These are phyloP conservation scores for Cisticola juncidis DNA, from an alignment of 2,113 vertebrate genomes.

Conservation along the genomic window DNA sequence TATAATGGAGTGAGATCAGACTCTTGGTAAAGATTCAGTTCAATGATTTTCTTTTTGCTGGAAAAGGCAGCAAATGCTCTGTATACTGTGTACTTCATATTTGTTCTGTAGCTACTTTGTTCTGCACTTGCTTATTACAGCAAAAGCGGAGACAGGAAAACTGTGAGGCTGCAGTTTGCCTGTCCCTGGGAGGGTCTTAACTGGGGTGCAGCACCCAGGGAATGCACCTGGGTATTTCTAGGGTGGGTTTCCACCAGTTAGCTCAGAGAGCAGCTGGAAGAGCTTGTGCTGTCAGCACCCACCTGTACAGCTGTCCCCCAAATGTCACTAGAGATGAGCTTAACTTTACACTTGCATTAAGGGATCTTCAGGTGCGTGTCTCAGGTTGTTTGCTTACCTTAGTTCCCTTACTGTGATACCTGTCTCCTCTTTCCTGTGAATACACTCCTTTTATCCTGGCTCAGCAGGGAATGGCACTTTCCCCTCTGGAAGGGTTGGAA, in stretches of 20 bases:
- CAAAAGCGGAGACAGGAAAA: too few species aligned
- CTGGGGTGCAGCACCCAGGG: neutral
- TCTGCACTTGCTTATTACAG: neutral
- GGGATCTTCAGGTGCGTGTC: neutral
- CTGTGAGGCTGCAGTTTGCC: neutral
- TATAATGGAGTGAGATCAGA: neutral
- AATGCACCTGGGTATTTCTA: neutral
- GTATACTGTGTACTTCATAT: neutral
- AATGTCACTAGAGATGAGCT: neutral
- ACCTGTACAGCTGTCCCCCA: neutral
- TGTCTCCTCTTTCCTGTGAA: neutral
- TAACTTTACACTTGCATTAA: neutral
- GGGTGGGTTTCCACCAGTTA: neutral
- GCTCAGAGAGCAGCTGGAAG: neutral
- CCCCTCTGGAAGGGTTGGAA: neutral
- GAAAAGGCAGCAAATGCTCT: neutral
- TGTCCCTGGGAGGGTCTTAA: neutral
- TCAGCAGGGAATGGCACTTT: neutral
- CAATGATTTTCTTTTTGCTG: neutral
- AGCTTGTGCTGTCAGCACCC: neutral
- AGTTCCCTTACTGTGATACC: neutral
- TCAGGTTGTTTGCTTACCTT: neutral
- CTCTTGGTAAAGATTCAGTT: neutral
- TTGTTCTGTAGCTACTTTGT: neutral
- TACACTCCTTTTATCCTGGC: neutral